Conservation (phyloP, 64 coral and sea anemone species). For the Porites australiensis region DNA sequence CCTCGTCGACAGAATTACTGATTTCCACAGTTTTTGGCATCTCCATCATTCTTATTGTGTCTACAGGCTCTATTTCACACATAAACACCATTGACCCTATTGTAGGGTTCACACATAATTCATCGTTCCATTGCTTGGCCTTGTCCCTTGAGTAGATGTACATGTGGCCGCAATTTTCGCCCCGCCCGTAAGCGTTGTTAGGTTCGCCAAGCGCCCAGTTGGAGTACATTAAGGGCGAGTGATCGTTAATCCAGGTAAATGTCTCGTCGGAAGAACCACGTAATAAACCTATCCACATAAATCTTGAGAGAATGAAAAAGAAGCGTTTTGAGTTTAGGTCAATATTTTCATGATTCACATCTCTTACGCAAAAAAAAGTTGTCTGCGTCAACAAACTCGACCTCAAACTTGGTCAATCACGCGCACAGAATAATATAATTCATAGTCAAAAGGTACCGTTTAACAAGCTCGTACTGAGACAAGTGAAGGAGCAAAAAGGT, state of each 20-base stretch:
- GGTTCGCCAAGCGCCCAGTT: conserved; percentile 34
- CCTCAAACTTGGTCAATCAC: too few species aligned
- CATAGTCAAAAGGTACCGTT: too few species aligned
- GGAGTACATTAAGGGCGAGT: neutral
- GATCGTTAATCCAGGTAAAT: neutral
- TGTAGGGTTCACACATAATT: conserved; percentile 16
- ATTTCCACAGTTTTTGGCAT: neutral
- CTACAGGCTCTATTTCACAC: conserved; percentile 18
- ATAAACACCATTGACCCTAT: conserved; percentile 38
- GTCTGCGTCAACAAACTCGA: too few species aligned
- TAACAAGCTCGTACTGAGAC: too few species aligned
- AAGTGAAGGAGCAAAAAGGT: too few species aligned
- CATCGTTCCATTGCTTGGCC: conserved; percentile 48
- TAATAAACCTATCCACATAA: conserved; percentile 42
- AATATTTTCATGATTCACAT: neutral
- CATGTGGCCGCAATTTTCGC: conserved; percentile 44
- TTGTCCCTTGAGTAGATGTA: conserved; percentile 9
- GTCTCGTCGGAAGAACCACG: conserved; percentile 3
- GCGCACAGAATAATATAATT: too few species aligned
- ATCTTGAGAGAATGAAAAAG: neutral
- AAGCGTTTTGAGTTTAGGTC: neutral
- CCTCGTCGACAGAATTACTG: neutral
- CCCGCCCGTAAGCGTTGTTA: conserved; percentile 22
- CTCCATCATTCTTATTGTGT: neutral
- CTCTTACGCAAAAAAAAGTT: neutral